Base-by-base conservation (phyloP, 1,140 invertebrate species). In the Zaprionus davidi region DNA sequence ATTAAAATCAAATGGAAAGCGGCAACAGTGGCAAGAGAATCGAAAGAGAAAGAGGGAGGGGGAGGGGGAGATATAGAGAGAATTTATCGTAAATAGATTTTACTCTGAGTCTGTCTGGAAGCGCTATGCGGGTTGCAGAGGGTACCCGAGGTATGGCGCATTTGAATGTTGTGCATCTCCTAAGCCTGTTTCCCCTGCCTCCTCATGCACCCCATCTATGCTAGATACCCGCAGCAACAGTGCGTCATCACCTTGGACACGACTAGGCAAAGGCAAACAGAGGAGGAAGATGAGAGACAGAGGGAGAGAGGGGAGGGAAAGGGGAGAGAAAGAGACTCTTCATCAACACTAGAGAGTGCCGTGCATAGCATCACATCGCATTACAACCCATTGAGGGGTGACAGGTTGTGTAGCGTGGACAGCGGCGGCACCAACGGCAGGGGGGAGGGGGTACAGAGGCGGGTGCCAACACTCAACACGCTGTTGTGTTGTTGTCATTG, bases 221-320 rank as follows among this genome's bases (percentile, higher is more conserved):
- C 31, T 34, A 34, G 31, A 57, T 60, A 56, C 49, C 57, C 51
- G 51, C 60, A 68, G 38, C 69, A 57, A 71, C 59, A 53, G 66
- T 74, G 71, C 71, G 71, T 74, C 71, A 74, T 69, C 71, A 74
- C 71, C 71, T 74, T 74, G 71, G 38, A n/a, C 36, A 38, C 34
- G 46, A 36, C 71, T 51, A 73, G 71, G 49, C 55, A 66, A 38
- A 55, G 22, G 24, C 31, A 28, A 57, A 22, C 20, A 28, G 44
- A 17, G 12, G 13, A 5, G n/a, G n/a, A n/a, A n/a, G n/a, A n/a
- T n/a, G n/a, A n/a, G n/a, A n/a, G n/a, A 36, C 20, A 5, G 1
- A 13, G n/a, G n/a, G 53, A 5, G 31, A 4, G 5, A 12, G 1
- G 5, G 53, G 44, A 4, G 5, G 12, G 24, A 9, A 3, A 34